Conservation (phyloP, 1,140 invertebrate species). For the Camponotus pennsylvanicus region DNA sequence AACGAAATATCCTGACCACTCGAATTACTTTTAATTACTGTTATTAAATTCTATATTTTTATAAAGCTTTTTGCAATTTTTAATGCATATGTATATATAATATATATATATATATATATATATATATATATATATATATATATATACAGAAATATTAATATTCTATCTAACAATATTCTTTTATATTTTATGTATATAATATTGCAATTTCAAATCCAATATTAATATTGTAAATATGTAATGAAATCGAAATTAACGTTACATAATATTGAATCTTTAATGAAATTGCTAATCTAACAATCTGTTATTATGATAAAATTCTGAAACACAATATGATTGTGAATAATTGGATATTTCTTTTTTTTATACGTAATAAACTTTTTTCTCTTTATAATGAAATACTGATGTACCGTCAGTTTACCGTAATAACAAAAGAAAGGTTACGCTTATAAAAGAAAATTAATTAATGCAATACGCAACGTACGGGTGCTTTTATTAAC, state of each 20-base stretch:
- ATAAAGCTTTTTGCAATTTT: not conserved
- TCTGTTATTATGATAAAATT: not conserved
- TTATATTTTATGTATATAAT: not conserved
- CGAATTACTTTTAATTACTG: slow-evolving; percentile 2
- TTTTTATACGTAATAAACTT: not conserved
- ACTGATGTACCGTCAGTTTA: not conserved
- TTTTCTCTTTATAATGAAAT: not conserved
- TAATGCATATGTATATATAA: too few species aligned
- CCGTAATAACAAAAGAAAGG: slow-evolving; percentile 5
- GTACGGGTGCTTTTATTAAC: not conserved
- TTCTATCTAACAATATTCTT: not conserved
- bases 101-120: not conserved
- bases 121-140: not conserved
- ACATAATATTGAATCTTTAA: too few species aligned
- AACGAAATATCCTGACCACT: not conserved
- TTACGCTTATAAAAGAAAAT: not conserved
- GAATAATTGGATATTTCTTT: not conserved
- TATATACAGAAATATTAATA: slow-evolving; percentile 6
- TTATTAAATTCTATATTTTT: not conserved
- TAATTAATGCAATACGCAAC: slow-evolving; percentile 13
- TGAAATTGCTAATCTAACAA: too few species aligned
- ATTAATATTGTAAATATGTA: not conserved
- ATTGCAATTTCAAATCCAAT: not conserved
- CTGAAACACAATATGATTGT: not conserved
- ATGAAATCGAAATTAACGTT: not conserved